Evolutionary conservation across 2,888 invertebrate genomes (phyloP).

Genomic region (Chrysotoxum bicinctum): DNA sequence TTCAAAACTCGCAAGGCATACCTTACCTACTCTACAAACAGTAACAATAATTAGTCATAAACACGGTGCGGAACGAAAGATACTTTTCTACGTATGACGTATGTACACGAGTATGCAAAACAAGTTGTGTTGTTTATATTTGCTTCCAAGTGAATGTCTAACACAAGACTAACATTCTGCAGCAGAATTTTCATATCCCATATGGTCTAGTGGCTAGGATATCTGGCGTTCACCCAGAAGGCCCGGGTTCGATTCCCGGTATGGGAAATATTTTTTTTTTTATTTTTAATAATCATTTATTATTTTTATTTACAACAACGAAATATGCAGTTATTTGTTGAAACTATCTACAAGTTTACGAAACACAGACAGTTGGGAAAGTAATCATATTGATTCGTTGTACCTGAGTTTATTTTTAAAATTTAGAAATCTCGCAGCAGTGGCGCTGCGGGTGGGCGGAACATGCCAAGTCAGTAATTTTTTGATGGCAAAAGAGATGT

Average conservation of each 20-base stretch:
- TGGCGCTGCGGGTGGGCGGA: neutral
- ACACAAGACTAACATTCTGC: neutral
- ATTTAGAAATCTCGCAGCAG: neutral
- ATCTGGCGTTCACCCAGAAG: constrained; percentile 80
- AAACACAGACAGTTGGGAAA: constrained; percentile 3
- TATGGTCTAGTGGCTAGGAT: constrained; percentile 80
- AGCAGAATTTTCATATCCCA: constrained; percentile 72
- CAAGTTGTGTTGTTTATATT: neutral
- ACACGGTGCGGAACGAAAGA: neutral
- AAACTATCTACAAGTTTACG: neutral
- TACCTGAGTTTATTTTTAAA: constrained; percentile 45
- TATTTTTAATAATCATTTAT: too few relatives aligned
- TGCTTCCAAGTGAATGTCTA: neutral
- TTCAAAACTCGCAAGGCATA: neutral
- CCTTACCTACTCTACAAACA: neutral
- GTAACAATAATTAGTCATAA: neutral
- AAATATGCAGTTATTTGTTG: neutral
- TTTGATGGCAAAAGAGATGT: neutral
- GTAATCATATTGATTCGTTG: neutral
- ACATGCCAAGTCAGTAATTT: neutral
- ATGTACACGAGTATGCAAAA: neutral
- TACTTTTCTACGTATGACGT: neutral
- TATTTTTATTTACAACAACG: neutral
- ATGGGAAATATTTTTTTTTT: constrained; percentile 25
- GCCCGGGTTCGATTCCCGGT: constrained; percentile 93